Evolutionary conservation across 1,140 invertebrate species (phyloP).

Genomic region (Belonocnema kinseyi): DNA sequence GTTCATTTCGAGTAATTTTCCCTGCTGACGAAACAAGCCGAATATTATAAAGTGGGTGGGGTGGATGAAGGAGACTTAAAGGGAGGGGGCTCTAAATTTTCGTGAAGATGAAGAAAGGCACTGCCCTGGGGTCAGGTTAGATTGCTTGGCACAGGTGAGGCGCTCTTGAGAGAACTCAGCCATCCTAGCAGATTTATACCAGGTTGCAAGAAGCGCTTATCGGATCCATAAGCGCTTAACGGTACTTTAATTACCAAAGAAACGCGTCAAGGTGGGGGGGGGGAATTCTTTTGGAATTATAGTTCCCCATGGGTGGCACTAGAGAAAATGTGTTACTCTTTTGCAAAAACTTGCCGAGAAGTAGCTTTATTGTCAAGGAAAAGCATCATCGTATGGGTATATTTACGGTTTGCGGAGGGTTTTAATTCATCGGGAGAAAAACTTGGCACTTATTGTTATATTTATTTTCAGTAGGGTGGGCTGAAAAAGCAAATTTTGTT

Average conservation of each 20-base stretch:
- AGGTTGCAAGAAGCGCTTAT: conserved; percentile 48
- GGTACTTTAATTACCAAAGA: conserved; percentile 56
- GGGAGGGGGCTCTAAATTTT: conserved; percentile 33
- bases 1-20: conserved; percentile 13
- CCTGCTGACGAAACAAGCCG: conserved; percentile 9
- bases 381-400: too few species aligned
- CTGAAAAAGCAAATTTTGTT: too few species aligned
- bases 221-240: conserved; percentile 52
- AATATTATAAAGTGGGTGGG: conserved; percentile 29
- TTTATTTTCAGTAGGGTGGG: too few species aligned
- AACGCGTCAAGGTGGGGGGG: conserved; percentile 38
- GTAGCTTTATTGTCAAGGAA: too few species aligned
- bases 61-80: conserved; percentile 44
- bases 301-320: neutral
- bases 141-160: conserved; percentile 47
- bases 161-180: conserved; percentile 36
- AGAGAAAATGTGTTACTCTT: too few species aligned
- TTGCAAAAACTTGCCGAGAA: too few species aligned
- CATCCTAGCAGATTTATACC: conserved; percentile 53
- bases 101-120: conserved; percentile 38
- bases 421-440: too few species aligned
- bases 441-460: too few species aligned
- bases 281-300: too few species aligned
- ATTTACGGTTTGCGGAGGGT: too few species aligned
- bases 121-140: conserved; percentile 49